A percentile compares a stretch with the other conserved stretches of the same genome.
These are phyloP conservation scores for Graptemys geographica DNA, from an alignment of 2,797 vertebrate genomes.

Conservation along the genomic window DNA sequence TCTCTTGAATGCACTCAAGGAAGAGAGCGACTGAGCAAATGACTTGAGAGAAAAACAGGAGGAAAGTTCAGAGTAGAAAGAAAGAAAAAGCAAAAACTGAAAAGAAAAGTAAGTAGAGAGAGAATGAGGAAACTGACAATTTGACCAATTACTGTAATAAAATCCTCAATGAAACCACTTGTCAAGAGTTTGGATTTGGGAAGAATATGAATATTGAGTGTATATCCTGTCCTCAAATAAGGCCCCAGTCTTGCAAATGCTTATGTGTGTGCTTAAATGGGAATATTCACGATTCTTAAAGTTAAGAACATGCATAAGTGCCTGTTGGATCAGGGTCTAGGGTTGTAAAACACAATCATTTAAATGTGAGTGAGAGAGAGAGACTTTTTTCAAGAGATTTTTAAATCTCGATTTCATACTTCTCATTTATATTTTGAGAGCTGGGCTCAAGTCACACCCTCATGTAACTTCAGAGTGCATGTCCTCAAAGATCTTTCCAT, in stretches of 20 bases:
- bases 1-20: not conserved
- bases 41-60: not conserved
- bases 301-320: not conserved
- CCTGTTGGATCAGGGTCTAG: not conserved
- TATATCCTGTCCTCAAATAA: not conserved
- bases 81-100: not conserved
- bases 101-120: not conserved
- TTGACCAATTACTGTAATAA: not conserved
- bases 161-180: not conserved
- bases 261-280: not conserved
- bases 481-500: rapidly evolving
- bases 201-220: not conserved
- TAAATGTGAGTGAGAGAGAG: not conserved
- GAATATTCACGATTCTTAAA: not conserved
- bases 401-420: not conserved
- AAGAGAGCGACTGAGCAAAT: not conserved
- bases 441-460: not conserved
- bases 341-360: not conserved
- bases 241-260: not conserved
- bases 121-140: not conserved
- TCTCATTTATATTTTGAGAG: not conserved
- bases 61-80: not conserved
- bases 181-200: not conserved
- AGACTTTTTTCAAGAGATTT: rapidly evolving
- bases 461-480: not conserved